phyloP scores from a whole-genome alignment of 2,888 invertebrate species.

The Stegophylla sp. region DNA sequence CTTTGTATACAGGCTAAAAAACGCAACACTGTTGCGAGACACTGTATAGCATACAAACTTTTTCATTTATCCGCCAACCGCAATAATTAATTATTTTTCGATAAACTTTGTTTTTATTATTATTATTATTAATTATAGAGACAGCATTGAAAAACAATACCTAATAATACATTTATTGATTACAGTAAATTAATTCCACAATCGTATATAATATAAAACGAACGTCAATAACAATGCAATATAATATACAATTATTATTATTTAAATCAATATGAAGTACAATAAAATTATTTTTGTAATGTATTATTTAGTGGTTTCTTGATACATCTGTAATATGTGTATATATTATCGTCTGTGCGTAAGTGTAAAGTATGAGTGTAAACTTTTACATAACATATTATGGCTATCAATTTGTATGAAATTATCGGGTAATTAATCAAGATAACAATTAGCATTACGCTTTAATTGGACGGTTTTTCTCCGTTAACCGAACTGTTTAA shows the following conservation, averaged over 20 bases:
- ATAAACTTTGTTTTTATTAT: not conserved
- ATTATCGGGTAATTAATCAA: slow-evolving; percentile 22
- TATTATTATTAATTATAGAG: not conserved
- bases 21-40: not conserved
- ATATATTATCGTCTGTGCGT: not conserved
- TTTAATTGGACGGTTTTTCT: slow-evolving; percentile 13
- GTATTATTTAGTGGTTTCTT: too few species aligned
- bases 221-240: too few species aligned
- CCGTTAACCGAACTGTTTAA: not conserved
- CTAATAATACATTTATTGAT: not conserved
- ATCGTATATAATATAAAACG: too few species aligned
- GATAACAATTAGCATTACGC: not conserved
- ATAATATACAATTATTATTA: too few species aligned
- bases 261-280: too few species aligned
- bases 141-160: not conserved
- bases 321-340: too few species aligned
- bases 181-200: too few species aligned
- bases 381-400: not conserved
- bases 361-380: not conserved
- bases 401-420: slow-evolving; percentile 21
- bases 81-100: not conserved
- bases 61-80: not conserved
- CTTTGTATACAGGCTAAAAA: slow-evolving; percentile 11
- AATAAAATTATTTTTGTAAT: too few species aligned
- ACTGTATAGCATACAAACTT: not conserved